phyloP scores from a whole-genome alignment of 2,113 vertebrate species.

The Atherinomorus stipes region DNA sequence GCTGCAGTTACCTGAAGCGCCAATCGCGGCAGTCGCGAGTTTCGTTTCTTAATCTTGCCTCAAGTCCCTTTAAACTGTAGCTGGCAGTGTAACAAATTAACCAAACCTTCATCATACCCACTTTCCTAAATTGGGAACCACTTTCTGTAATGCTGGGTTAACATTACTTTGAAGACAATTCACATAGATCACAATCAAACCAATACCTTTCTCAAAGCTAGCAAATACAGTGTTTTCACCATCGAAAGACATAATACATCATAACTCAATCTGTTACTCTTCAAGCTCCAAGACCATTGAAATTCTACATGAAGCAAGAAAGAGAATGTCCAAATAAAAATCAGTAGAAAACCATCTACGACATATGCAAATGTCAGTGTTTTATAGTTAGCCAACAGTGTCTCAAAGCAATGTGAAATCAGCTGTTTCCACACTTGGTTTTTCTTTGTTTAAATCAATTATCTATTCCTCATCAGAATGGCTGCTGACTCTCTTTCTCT shows the following conservation, averaged over 20 bases:
- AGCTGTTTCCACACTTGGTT: background rate
- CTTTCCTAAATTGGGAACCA: too few relatives aligned
- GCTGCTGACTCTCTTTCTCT: background rate
- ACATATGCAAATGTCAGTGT: background rate
- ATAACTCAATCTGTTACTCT: background rate
- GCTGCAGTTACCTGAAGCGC: too few relatives aligned
- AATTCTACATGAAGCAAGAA: background rate
- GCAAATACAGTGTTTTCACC: background rate
- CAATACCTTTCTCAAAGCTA: background rate
- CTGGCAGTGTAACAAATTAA: too few relatives aligned
- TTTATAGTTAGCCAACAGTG: slow-evolving; percentile 1
- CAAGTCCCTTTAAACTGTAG: too few relatives aligned
- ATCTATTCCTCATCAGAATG: background rate
- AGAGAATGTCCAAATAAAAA: background rate
- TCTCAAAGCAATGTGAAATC: background rate
- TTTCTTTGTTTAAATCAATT: background rate
- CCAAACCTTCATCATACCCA: too few relatives aligned
- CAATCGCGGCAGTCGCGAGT: too few relatives aligned
- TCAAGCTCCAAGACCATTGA: background rate
- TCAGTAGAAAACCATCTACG: too few relatives aligned
- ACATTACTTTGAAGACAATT: background rate
- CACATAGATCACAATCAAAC: too few relatives aligned
- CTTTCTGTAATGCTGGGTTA: background rate
- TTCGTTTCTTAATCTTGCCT: too few relatives aligned
- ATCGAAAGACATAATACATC: background rate